phyloP scores from a whole-genome alignment of 1,140 invertebrate genomes.

The Lasioglossum albipes region DNA sequence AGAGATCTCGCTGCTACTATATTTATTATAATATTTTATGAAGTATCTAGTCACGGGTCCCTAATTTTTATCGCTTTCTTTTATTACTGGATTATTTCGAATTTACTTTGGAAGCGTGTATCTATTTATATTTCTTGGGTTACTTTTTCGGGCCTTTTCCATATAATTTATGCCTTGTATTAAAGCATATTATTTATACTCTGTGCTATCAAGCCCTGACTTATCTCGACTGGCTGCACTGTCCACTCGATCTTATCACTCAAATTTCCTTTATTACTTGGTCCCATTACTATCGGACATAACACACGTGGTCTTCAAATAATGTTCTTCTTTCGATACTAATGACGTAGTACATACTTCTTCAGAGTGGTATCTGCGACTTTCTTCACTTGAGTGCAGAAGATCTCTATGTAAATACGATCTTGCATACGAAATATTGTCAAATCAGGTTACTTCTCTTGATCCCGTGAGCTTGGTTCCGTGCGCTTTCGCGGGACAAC shows the following conservation, averaged over 20 bases:
- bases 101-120: constrained; percentile 17
- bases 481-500: constrained; percentile 4
- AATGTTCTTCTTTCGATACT: constrained; percentile 44
- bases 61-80: background rate
- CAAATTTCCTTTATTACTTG: background rate
- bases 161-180: constrained; percentile 63
- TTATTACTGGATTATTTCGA: constrained; percentile 11
- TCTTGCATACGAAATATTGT: background rate
- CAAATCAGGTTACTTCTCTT: background rate
- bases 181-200: constrained; percentile 64
- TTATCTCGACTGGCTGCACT: constrained; percentile 65
- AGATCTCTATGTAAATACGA: constrained; percentile 48
- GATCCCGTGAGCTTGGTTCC: background rate
- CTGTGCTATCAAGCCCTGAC: constrained; percentile 75
- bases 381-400: background rate
- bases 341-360: constrained; percentile 28
- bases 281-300: constrained; percentile 17
- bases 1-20: background rate
- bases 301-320: constrained; percentile 33
- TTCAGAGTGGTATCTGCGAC: background rate
- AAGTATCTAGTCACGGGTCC: constrained; percentile 1
- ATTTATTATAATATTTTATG: background rate
- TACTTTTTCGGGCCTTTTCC: constrained; percentile 52
- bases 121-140: constrained; percentile 33
- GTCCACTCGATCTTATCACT: constrained; percentile 48